Percentiles rank a stretch among this genome's conserved stretches.
Evolutionary conservation across 1,140 invertebrate species (phyloP).

Genomic region (Eciton burchellii): DNA sequence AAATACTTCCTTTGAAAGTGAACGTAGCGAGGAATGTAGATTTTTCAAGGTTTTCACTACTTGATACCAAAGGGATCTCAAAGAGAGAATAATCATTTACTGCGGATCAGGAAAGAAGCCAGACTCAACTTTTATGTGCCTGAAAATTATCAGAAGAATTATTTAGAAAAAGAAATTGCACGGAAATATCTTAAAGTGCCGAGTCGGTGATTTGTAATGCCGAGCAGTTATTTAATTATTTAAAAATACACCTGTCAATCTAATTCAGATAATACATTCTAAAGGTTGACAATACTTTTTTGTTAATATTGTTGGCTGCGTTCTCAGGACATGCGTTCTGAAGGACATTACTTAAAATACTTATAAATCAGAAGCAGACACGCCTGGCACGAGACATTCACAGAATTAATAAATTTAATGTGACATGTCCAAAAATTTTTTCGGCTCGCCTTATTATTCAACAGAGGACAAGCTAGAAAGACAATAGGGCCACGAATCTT

Average conservation of each 20-base stretch:
- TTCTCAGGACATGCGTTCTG: too few species aligned
- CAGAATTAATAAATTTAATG: slow-evolving; percentile 37
- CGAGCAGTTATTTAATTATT: too few species aligned
- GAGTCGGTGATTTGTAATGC: too few species aligned
- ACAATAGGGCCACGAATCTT: slow-evolving; percentile 26
- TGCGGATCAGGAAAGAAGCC: not conserved
- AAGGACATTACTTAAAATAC: not conserved
- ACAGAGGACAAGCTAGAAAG: slow-evolving; percentile 22
- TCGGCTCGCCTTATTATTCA: slow-evolving; percentile 25
- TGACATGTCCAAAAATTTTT: slow-evolving; percentile 35
- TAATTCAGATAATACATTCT: too few species aligned
- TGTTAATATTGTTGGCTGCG: too few species aligned
- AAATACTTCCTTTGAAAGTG: slow-evolving; percentile 52
- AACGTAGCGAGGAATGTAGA: slow-evolving; percentile 22
- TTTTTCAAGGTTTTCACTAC: slow-evolving; percentile 44
- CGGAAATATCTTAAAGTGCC: too few species aligned
- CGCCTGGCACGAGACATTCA: not conserved
- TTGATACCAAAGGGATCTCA: not conserved
- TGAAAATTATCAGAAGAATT: too few species aligned
- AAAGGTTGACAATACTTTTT: too few species aligned
- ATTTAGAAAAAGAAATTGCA: too few species aligned
- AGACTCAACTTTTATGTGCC: too few species aligned
- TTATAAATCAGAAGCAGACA: slow-evolving; percentile 6
- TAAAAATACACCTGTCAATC: too few species aligned
- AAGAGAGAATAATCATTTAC: not conserved